These are phyloP conservation scores for Okapia johnstoni DNA, from an alignment of 2,113 vertebrate genomes.

Conservation along the genomic window DNA sequence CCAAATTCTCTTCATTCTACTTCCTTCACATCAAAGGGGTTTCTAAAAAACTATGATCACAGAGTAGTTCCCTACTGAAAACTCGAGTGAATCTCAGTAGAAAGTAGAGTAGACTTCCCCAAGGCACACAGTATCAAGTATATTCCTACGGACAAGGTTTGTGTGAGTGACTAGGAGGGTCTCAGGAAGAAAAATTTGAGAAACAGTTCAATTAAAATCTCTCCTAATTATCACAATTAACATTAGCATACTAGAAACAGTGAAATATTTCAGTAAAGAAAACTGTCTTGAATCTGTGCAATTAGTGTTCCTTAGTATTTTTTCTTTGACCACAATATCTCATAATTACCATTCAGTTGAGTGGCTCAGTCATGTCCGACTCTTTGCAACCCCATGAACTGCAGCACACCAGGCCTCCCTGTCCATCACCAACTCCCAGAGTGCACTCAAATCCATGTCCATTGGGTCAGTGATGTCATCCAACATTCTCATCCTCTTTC, in stretches of 20 bases:
- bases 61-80: background rate
- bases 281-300: background rate
- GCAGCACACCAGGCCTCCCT: too few species aligned
- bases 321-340: background rate
- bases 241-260: background rate
- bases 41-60: background rate
- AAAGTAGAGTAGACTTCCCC: background rate
- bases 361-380: too few species aligned
- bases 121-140: background rate
- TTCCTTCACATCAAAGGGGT: background rate
- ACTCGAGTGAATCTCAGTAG: background rate
- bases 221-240: background rate
- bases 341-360: background rate
- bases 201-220: background rate
- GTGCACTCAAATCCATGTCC: too few species aligned
- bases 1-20: background rate
- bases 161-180: background rate
- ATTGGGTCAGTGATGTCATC: too few species aligned
- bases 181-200: background rate
- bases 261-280: background rate
- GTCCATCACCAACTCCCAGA: too few species aligned
- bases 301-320: background rate
- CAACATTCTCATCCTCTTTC: too few species aligned
- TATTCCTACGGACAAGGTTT: background rate
- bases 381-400: too few species aligned